A percentile compares a stretch with the other conserved stretches of the same genome.
These are phyloP conservation scores for Aythya baeri DNA, from an alignment of 2,113 vertebrate species.

Conservation along the genomic window DNA sequence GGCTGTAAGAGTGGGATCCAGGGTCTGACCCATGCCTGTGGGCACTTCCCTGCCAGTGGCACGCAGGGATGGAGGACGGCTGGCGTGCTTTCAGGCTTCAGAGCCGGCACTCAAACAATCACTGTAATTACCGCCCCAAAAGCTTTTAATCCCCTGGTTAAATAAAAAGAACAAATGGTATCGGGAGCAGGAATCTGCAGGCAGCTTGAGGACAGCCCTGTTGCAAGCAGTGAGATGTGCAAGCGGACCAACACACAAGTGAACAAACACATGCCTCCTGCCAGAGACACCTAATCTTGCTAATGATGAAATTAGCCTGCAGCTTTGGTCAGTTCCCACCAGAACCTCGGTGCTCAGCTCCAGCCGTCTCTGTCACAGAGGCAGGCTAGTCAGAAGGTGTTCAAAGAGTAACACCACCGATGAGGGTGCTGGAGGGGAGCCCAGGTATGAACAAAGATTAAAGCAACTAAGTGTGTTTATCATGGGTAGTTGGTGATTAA, in stretches of 20 bases:
- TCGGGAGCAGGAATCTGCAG: neutral
- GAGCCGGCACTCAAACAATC: neutral
- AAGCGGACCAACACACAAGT: neutral
- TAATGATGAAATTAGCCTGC: slow-evolving; percentile 3
- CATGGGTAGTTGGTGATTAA: slow-evolving; percentile 2
- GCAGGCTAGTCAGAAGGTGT: neutral
- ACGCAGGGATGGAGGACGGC: neutral
- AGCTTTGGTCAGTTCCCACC: slow-evolving; percentile 1
- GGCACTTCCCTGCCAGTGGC: neutral
- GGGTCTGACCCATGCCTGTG: neutral
- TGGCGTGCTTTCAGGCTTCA: neutral
- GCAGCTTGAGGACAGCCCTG: neutral
- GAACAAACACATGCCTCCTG: neutral
- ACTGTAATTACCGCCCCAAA: slow-evolving; percentile 28
- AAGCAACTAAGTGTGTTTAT: neutral
- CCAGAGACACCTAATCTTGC: neutral
- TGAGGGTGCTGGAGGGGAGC: neutral
- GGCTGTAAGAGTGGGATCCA: neutral
- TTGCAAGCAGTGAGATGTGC: neutral
- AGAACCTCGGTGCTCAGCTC: neutral
- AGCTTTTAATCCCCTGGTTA: slow-evolving; percentile 48
- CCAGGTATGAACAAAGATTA: neutral
- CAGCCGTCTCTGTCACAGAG: neutral
- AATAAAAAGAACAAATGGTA: slow-evolving; percentile 29
- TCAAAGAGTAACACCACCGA: neutral